Percentiles rank a stretch among this genome's conserved stretches.
Evolutionary conservation across 35 echinoderm and acorn worm species (phyloP).

Genomic region (Lytechinus pictus): DNA sequence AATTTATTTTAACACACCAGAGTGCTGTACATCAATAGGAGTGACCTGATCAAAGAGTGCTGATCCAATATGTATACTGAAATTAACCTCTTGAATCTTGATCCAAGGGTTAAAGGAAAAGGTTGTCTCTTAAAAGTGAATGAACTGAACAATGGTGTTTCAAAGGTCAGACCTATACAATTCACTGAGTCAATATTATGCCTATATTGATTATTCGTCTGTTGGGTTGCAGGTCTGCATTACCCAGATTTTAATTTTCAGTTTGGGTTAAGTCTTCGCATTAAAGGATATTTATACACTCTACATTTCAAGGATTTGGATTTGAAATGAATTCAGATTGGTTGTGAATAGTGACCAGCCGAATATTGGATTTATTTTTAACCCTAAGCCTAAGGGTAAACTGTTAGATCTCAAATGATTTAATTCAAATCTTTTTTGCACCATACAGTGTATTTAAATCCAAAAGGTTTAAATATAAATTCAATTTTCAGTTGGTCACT

Average conservation of each 20-base stretch:
- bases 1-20: background rate
- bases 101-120: background rate
- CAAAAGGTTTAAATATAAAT: too few species aligned
- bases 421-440: too few species aligned
- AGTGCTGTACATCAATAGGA: background rate
- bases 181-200: background rate
- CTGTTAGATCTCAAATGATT: too few species aligned
- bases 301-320: too few species aligned
- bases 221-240: background rate
- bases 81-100: background rate
- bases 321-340: too few species aligned
- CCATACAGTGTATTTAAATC: too few species aligned
- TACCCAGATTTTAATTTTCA: background rate
- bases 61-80: background rate
- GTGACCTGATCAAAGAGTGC: background rate
- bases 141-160: background rate
- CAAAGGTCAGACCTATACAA: constrained; percentile 1
- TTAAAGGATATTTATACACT: too few species aligned
- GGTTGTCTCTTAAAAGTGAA: background rate
- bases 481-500: too few species aligned
- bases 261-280: too few species aligned
- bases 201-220: background rate
- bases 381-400: too few species aligned
- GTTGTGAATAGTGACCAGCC: too few species aligned
- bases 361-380: too few species aligned